Evolutionary conservation across 2,797 vertebrate genomes (phyloP).

Genomic region (Falco rusticolus): DNA sequence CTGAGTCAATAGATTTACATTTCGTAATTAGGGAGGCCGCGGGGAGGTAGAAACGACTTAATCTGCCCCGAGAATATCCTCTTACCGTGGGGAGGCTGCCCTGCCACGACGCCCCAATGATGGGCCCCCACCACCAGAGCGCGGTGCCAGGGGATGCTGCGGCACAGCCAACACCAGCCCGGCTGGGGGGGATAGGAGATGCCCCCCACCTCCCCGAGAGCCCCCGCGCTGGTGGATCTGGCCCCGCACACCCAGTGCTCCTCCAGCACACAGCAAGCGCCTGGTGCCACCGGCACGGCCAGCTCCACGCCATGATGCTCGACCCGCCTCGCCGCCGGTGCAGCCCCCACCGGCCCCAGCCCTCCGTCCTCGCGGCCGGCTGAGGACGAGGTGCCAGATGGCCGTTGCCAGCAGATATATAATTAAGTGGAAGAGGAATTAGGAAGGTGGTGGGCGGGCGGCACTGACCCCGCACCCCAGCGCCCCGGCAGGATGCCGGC

Average conservation of each 20-base stretch:
- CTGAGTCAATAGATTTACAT: constrained; percentile 7
- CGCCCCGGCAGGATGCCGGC: constrained; percentile 30
- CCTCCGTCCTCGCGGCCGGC: neutral
- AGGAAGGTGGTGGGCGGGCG: constrained; percentile 16
- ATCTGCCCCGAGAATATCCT: constrained; percentile 30
- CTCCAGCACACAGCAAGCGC: fast-evolving
- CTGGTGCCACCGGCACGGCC: fast-evolving
- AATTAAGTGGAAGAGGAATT: constrained; percentile 50
- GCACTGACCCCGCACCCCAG: neutral
- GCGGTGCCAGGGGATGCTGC: fast-evolving
- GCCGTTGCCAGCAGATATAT: constrained; percentile 24
- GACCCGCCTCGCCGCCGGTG: fast-evolving
- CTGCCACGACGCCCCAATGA: fast-evolving
- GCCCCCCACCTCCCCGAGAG: fast-evolving
- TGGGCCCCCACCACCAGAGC: neutral
- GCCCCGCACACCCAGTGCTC: fast-evolving
- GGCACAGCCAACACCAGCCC: fast-evolving
- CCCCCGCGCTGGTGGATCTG: fast-evolving
- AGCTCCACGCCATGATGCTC: neutral
- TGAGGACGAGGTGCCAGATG: constrained; percentile 42
- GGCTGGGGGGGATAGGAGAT: fast-evolving
- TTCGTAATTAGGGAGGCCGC: constrained; percentile 24
- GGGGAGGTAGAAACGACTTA: constrained; percentile 38
- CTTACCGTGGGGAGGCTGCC: neutral
- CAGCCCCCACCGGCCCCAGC: neutral